Evolutionary conservation across 2,113 vertebrate genomes (phyloP), one percentile per base, ranked within the genome.

Genomic region (Zapus hudsonius): DNA sequence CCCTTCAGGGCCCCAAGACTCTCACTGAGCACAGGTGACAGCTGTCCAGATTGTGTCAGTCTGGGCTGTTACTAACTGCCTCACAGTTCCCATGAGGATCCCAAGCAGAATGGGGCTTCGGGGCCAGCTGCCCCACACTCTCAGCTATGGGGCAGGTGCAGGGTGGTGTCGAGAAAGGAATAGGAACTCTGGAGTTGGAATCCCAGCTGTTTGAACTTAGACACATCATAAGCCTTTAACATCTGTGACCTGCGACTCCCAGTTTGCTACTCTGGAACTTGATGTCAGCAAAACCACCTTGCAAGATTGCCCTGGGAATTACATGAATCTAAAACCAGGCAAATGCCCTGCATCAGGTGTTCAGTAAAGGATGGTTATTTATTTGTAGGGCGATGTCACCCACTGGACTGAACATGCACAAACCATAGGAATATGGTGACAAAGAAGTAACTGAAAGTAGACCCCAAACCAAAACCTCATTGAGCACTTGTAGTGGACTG

Each of bases 71-170:
- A 0, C 29, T 27, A 59, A 83, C 38, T 20, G 36, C 25, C 84
- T 91, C 66, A 72, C 52, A 82, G 15, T 15, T 57, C 55, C 64
- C 2, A 0, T 2, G 0, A 3, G 0, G 12, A 38, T 7, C 23
- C 64, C 59, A 19, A 83, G n/a, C 33, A 66, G 36, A 15, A 7
- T 0, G 7, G 42, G 5, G 29, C 0, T 44, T 61, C 1, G 47
- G 82, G 82, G 63, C 42, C 73, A 40, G 52, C 31, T 27, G 2
- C n/a, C 88, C 76, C 17, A 5, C 0, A 11, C 33, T 36, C 73
- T 31, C 6, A 3, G 25, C 52, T 13, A 0, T 0, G 12, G 57
- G n/a, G 11, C 0, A 9, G 40, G 17, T 4, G 16, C 83, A 55
- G 33, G 22, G 78, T 15, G n/a, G 70, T 0, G 0, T 3, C 9